Conservation (phyloP, 2,888 invertebrate genomes). For the Therioaphis trifolii region DNA sequence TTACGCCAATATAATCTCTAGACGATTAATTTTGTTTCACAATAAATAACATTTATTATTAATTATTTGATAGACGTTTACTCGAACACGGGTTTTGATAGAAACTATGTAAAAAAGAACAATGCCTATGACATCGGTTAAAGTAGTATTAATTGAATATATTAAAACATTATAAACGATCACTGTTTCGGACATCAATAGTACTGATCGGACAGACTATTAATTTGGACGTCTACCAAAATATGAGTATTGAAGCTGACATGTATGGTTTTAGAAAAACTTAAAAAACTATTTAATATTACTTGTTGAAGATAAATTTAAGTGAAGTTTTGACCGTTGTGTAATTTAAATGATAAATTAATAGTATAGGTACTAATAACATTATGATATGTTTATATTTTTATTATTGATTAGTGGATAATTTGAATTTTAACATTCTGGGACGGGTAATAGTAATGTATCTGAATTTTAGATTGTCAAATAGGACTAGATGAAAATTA, state of each 20-base stretch:
- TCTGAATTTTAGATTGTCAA: too few relatives aligned
- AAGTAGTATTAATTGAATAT: constrained; percentile 3
- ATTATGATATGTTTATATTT: neutral
- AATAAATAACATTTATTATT: constrained; percentile 20
- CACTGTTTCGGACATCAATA: neutral
- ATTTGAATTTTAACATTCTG: too few relatives aligned
- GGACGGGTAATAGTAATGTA: neutral
- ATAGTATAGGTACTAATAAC: too few relatives aligned
- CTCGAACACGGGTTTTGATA: neutral
- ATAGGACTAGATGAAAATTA: too few relatives aligned
- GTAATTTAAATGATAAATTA: too few relatives aligned
- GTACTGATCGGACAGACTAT: constrained; percentile 20
- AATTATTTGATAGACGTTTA: neutral
- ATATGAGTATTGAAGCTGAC: neutral
- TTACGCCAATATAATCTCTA: constrained; percentile 46
- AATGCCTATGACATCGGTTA: neutral
- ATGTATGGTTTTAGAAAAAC: neutral
- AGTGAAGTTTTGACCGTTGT: too few relatives aligned
- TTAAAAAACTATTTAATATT: neutral
- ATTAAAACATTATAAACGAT: neutral
- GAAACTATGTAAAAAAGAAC: neutral
- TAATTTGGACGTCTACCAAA: neutral
- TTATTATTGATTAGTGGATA: too few relatives aligned
- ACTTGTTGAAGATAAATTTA: neutral
- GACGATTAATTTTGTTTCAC: constrained; percentile 45